These are phyloP conservation scores for Columba livia DNA, from an alignment of 2,113 vertebrate genomes.

Conservation along the genomic window DNA sequence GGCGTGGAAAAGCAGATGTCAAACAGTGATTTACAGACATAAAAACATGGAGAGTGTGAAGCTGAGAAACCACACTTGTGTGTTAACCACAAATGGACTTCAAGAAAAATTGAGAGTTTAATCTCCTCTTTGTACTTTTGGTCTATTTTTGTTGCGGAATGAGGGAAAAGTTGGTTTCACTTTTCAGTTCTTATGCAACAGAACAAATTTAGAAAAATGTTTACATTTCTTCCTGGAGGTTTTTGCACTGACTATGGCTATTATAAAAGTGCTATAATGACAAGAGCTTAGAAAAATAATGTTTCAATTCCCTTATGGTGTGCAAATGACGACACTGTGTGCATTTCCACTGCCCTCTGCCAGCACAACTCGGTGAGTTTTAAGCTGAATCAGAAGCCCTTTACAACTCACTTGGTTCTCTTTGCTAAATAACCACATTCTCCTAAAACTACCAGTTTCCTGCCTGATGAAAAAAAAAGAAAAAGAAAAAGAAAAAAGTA, in stretches of 20 bases:
- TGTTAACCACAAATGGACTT: background rate
- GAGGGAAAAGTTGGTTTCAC: background rate
- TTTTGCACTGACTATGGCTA: background rate
- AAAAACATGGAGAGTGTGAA: background rate
- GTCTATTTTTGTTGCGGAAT: slow-evolving; percentile 15
- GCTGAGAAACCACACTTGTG: background rate
- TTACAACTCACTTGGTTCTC: background rate
- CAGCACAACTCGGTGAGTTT: background rate
- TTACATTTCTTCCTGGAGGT: slow-evolving; percentile 28
- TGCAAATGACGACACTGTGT: background rate
- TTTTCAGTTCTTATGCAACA: slow-evolving; percentile 14
- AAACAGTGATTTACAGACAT: background rate
- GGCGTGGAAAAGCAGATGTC: background rate
- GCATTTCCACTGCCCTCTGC: background rate
- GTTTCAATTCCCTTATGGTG: background rate
- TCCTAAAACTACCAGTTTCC: background rate
- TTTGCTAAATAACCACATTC: background rate
- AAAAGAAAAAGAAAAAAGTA: background rate
- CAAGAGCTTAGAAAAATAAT: background rate
- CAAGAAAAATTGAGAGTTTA: background rate
- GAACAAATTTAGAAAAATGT: slow-evolving; percentile 30
- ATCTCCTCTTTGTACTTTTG: background rate
- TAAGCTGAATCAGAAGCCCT: background rate
- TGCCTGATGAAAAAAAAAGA: background rate
- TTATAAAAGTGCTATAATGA: slow-evolving; percentile 1